A percentile compares a stretch with the other conserved stretches of the same genome.
Conservation (phyloP, 2,888 invertebrate genomes). For the Linnaemya tessellans region DNA sequence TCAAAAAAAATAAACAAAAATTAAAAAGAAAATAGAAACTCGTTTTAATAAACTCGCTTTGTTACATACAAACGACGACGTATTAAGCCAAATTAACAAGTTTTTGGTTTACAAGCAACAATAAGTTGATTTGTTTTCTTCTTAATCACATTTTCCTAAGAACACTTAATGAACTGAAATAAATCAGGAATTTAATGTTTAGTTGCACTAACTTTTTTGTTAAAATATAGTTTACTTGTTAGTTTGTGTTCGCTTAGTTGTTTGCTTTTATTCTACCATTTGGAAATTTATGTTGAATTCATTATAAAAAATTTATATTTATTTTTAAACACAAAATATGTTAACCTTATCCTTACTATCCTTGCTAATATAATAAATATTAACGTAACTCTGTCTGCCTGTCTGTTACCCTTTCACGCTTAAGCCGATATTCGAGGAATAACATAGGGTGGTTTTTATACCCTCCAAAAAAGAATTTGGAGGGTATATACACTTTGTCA, state of each 20-base stretch:
- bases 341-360: too few relatives aligned
- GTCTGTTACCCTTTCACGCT: too few relatives aligned
- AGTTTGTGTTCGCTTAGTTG: not conserved
- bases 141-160: not conserved
- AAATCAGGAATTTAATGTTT: not conserved
- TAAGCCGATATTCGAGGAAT: too few relatives aligned
- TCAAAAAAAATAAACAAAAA: slow-evolving; percentile 2
- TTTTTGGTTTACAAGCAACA: slow-evolving; percentile 30
- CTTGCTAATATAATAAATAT: too few relatives aligned
- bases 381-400: too few relatives aligned
- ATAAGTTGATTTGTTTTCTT: not conserved
- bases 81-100: slow-evolving; percentile 46
- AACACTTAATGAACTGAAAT: slow-evolving; percentile 1
- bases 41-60: slow-evolving; percentile 21
- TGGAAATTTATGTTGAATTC: too few relatives aligned
- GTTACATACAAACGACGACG: slow-evolving; percentile 4
- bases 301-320: too few relatives aligned
- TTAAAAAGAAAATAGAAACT: not conserved
- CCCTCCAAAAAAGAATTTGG: too few relatives aligned
- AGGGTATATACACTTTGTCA: too few relatives aligned
- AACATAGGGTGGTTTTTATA: too few relatives aligned
- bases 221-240: not conserved
- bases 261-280: too few relatives aligned
- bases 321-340: too few relatives aligned
- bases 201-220: not conserved